Conservation (phyloP, 1,140 invertebrate species). For the Trypoxylus dichotomus region DNA sequence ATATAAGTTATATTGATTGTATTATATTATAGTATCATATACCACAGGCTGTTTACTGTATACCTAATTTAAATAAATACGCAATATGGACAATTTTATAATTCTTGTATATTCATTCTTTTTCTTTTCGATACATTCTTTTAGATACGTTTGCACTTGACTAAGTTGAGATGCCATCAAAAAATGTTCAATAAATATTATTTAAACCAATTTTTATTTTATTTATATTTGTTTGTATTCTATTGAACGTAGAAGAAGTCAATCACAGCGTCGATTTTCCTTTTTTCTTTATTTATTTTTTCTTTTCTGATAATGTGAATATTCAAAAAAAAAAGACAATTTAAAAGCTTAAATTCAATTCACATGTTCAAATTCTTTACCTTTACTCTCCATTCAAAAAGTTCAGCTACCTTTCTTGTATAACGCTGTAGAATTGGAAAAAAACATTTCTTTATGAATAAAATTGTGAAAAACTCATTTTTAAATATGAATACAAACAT, state of each 20-base stretch:
- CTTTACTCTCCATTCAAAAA: not conserved
- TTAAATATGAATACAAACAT: no score
- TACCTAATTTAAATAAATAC: constrained; percentile 50
- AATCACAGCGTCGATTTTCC: not conserved
- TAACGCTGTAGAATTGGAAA: no score
- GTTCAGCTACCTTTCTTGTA: no score
- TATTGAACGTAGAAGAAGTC: not conserved
- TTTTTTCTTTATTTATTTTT: not conserved
- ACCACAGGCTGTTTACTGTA: constrained; percentile 48
- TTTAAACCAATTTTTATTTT: constrained; percentile 31
- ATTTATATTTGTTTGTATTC: constrained; percentile 28
- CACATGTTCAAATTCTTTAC: not conserved
- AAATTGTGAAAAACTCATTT: no score
- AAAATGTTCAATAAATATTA: constrained; percentile 39
- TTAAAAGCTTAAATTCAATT: not conserved
- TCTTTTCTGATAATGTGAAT: not conserved
- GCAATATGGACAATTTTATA: constrained; percentile 44
- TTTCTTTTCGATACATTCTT: constrained; percentile 20
- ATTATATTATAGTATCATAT: constrained; percentile 41
- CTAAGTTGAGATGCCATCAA: constrained; percentile 38
- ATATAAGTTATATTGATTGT: constrained; percentile 39
- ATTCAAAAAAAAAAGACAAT: not conserved
- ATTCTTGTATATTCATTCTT: constrained; percentile 34
- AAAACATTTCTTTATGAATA: no score
- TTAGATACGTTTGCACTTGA: constrained; percentile 27